These are phyloP conservation scores for Tylochromis polylepis DNA, from an alignment of 2,113 vertebrate genomes.

Conservation along the genomic window DNA sequence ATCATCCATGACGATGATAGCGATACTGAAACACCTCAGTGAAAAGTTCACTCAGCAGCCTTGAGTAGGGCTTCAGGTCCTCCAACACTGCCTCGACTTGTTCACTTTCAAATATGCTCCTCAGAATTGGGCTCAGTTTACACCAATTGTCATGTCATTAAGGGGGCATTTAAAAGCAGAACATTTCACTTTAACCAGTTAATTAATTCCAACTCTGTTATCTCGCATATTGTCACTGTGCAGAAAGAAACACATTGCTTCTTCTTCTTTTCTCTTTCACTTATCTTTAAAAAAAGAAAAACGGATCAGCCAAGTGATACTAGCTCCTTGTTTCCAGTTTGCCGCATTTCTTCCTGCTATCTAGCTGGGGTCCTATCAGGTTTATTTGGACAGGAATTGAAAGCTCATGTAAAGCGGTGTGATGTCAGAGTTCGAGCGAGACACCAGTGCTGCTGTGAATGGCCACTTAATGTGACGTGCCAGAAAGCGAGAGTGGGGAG, in stretches of 20 bases:
- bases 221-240: background rate
- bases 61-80: background rate
- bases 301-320: background rate
- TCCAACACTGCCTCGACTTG: background rate
- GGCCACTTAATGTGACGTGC: slow-evolving; percentile 44
- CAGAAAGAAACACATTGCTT: background rate
- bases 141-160: background rate
- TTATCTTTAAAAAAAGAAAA: background rate
- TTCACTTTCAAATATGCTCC: background rate
- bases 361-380: background rate
- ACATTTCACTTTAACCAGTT: background rate
- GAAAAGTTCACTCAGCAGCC: background rate
- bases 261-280: background rate
- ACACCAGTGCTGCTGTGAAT: slow-evolving; percentile 20
- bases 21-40: background rate
- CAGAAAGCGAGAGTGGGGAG: background rate
- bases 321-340: background rate
- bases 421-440: slow-evolving; percentile 42
- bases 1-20: background rate
- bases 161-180: background rate
- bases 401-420: slow-evolving; percentile 33
- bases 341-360: background rate
- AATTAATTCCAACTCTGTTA: background rate
- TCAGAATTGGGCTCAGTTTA: background rate
- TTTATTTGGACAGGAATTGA: slow-evolving; percentile 28